phyloP scores from a whole-genome alignment of 2,888 invertebrate genomes.

The Amphipoea oculea region DNA sequence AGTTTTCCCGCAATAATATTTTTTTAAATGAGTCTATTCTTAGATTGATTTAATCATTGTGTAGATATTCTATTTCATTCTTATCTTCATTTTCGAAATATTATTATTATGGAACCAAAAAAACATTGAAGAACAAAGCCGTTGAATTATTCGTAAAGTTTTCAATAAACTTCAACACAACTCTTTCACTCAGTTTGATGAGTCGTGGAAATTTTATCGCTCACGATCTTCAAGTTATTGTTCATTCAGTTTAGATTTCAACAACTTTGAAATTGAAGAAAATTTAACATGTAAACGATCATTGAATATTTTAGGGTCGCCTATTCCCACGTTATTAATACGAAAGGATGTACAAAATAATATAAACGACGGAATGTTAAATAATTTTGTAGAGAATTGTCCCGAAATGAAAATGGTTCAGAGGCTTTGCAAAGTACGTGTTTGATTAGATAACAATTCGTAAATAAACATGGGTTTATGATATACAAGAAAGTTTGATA shows the following conservation, averaged over 20 bases:
- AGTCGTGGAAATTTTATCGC: constrained; percentile 18
- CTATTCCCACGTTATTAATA: neutral
- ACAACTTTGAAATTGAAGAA: constrained; percentile 13
- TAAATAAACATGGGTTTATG: constrained; percentile 7
- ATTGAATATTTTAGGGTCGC: neutral
- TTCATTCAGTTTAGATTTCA: constrained; percentile 20
- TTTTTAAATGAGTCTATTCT: neutral
- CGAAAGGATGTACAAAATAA: neutral
- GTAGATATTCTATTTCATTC: neutral
- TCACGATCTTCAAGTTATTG: constrained; percentile 13
- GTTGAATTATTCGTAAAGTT: constrained; percentile 7
- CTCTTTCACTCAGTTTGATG: constrained; percentile 6
- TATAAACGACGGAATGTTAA: neutral
- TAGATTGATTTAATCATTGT: neutral
- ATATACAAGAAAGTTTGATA: neutral
- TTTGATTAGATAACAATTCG: constrained; percentile 7
- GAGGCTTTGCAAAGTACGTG: constrained; percentile 1
- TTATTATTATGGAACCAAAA: neutral
- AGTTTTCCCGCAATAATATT: neutral
- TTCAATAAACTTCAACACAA: constrained; percentile 1
- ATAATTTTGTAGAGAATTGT: neutral
- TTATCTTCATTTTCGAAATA: neutral
- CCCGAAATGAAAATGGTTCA: neutral
- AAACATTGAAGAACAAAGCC: neutral
- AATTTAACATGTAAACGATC: neutral